Percentiles rank a stretch among this genome's conserved stretches.
phyloP scores from a whole-genome alignment of 1,140 invertebrate genomes.

The Heliconius nattereri region DNA sequence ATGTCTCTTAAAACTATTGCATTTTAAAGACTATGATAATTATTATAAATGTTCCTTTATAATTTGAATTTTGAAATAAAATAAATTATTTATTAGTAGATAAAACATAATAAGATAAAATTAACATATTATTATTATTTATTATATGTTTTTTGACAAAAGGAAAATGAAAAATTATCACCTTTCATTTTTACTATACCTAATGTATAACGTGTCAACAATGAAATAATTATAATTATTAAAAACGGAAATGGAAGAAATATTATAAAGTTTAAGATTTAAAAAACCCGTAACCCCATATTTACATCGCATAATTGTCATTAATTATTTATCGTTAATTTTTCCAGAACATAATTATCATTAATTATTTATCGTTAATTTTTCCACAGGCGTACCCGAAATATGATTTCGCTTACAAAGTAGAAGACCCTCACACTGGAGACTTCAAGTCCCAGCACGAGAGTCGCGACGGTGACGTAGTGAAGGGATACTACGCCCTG shows the following conservation, averaged over 20 bases:
- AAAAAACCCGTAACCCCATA: too few species aligned
- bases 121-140: too few species aligned
- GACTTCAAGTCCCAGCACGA: constrained; percentile 67
- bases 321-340: not conserved
- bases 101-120: too few species aligned
- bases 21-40: too few species aligned
- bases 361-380: not conserved
- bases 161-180: too few species aligned
- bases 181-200: too few species aligned
- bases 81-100: too few species aligned
- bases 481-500: constrained; percentile 77
- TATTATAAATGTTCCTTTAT: too few species aligned
- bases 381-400: constrained; percentile 48
- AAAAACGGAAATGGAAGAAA: not conserved
- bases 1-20: too few species aligned
- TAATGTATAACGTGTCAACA: too few species aligned
- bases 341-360: not conserved
- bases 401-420: constrained; percentile 76
- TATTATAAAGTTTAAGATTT: not conserved
- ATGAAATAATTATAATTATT: not conserved
- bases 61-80: too few species aligned
- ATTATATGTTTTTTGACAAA: too few species aligned
- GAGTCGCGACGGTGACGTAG: constrained; percentile 64
- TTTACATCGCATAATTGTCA: not conserved
- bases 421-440: constrained; percentile 62